Evolutionary conservation across 2,797 vertebrate species (phyloP).

Genomic region (Pseudochirops cupreus): DNA sequence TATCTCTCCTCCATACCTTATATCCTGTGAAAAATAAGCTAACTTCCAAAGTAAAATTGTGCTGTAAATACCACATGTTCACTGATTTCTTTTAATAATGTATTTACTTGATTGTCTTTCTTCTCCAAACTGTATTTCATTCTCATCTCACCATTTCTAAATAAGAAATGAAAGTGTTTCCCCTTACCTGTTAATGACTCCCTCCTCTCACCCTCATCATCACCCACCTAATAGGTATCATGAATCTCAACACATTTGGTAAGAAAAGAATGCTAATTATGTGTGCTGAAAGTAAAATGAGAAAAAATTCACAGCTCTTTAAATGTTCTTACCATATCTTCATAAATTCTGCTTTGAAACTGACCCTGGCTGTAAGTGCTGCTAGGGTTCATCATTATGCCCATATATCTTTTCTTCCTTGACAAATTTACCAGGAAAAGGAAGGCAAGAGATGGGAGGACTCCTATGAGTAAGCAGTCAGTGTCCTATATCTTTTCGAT

Average conservation of each 20-base stretch:
- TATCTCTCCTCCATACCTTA: neutral
- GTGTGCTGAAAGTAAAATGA: neutral
- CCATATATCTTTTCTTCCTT: neutral
- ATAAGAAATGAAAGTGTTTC: neutral
- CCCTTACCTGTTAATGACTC: neutral
- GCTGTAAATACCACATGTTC: neutral
- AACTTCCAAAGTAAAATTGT: neutral
- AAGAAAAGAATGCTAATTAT: neutral
- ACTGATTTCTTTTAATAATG: neutral
- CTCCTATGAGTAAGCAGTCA: neutral
- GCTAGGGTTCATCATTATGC: neutral
- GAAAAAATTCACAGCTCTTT: neutral
- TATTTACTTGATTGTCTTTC: constrained; percentile 26
- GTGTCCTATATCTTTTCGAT: neutral
- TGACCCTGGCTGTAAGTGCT: neutral
- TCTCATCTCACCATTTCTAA: neutral
- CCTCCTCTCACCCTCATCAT: neutral
- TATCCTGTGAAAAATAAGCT: neutral
- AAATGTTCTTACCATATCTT: neutral
- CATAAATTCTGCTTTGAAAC: neutral
- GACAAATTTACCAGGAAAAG: neutral
- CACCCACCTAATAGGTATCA: neutral
- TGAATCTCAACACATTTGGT: neutral
- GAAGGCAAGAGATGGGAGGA: neutral
- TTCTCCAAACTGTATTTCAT: constrained; percentile 44